phyloP scores from a whole-genome alignment of 2,888 invertebrate genomes.

The Fragum whitleyi region DNA sequence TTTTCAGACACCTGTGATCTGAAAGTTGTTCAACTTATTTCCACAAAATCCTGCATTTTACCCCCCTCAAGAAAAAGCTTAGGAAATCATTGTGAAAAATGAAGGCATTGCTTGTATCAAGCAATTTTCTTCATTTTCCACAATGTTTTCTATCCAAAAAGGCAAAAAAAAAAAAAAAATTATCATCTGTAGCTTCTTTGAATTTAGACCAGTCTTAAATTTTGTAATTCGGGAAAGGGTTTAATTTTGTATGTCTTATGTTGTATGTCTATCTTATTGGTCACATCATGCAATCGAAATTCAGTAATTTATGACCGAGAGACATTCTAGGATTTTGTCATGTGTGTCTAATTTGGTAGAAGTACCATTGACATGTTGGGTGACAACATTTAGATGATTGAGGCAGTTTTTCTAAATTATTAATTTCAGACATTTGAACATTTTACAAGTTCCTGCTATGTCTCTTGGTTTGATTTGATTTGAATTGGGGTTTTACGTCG shows the following conservation, averaged over 20 bases:
- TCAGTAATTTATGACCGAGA: no score
- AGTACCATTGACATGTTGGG: no score
- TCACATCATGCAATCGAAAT: no score
- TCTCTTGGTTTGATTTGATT: no score
- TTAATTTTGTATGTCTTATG: not conserved
- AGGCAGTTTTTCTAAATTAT: no score
- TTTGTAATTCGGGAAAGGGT: not conserved
- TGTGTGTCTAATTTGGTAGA: no score
- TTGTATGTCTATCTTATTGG: no score
- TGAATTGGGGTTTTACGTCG: no score
- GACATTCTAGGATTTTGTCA: no score
- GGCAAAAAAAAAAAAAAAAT: not conserved
- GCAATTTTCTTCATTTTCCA: not conserved
- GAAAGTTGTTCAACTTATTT: not conserved
- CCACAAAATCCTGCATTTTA: not conserved
- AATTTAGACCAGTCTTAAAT: not conserved
- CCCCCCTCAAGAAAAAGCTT: not conserved
- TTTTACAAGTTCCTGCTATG: no score
- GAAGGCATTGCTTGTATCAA: not conserved
- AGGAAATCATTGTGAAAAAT: not conserved
- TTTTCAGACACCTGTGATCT: no score
- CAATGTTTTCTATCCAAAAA: not conserved
- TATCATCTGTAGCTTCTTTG: not conserved
- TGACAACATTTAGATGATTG: no score
- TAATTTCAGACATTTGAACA: not conserved